phyloP scores from a whole-genome alignment of 2,113 vertebrate species.

The Gobiocypris rarus region DNA sequence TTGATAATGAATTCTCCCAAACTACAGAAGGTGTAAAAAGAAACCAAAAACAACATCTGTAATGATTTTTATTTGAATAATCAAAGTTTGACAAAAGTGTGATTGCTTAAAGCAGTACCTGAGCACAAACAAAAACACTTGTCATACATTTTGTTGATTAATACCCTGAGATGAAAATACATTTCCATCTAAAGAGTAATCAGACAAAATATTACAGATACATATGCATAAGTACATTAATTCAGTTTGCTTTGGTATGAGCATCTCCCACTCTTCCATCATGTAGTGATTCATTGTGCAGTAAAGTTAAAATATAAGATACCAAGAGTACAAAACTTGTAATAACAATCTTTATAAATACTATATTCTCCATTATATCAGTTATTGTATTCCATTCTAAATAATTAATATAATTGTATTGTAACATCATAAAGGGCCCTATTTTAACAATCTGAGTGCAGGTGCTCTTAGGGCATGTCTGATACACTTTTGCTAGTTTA shows the following conservation, averaged over 20 bases:
- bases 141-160: neutral
- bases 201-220: neutral
- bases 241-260: constrained; percentile 3
- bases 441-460: too few species aligned
- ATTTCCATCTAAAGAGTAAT: neutral
- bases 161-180: neutral
- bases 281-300: constrained; percentile 29
- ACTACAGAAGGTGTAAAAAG: neutral
- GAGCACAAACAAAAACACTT: neutral
- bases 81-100: neutral
- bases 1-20: neutral
- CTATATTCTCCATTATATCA: neutral
- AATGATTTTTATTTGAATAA: neutral
- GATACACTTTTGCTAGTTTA: too few species aligned
- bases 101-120: neutral
- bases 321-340: neutral
- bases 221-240: neutral
- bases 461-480: too few species aligned
- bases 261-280: neutral
- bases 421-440: too few species aligned
- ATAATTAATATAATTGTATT: neutral
- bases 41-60: neutral
- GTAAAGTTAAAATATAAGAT: neutral
- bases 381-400: neutral
- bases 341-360: neutral